Evolutionary conservation across 2,113 vertebrate genomes (phyloP).

Genomic region (Entelurus aequoreus): DNA sequence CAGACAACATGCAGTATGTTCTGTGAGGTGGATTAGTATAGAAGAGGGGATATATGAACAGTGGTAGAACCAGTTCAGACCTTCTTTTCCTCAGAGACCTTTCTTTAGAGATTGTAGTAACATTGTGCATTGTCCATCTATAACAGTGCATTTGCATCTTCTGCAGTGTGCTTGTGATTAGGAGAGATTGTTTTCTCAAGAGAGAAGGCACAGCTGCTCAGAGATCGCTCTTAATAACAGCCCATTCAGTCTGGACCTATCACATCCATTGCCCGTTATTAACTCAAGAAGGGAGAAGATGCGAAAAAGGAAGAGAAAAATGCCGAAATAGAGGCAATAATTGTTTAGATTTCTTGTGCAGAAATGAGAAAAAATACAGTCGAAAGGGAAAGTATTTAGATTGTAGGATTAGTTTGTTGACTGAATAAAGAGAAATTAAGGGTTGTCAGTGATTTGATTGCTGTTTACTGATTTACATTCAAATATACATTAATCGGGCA

Average conservation of each 20-base stretch:
- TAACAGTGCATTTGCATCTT: conserved; percentile 31
- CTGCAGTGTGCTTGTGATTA: conserved; percentile 1
- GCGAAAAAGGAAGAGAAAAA: background rate
- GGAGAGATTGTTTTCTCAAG: background rate
- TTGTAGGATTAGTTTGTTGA: too few species aligned
- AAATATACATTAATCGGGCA: too few species aligned
- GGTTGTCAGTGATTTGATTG: too few species aligned
- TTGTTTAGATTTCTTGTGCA: background rate
- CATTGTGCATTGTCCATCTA: background rate
- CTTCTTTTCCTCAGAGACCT: background rate
- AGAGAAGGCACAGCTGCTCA: conserved; percentile 3
- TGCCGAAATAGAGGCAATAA: background rate
- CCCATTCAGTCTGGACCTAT: conserved; percentile 7
- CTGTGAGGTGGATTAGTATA: background rate
- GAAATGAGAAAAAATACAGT: too few species aligned
- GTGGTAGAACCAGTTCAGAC: background rate
- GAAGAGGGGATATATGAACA: background rate
- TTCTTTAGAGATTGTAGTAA: too few species aligned
- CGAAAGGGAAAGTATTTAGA: too few species aligned
- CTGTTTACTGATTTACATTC: too few species aligned
- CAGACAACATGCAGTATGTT: conserved; percentile 4
- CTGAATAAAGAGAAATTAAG: too few species aligned
- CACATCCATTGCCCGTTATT: conserved; percentile 9
- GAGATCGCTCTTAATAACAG: conserved; percentile 24
- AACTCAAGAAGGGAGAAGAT: background rate